Base-by-base conservation (phyloP, 2,888 invertebrate genomes). In the Amiota minor region DNA sequence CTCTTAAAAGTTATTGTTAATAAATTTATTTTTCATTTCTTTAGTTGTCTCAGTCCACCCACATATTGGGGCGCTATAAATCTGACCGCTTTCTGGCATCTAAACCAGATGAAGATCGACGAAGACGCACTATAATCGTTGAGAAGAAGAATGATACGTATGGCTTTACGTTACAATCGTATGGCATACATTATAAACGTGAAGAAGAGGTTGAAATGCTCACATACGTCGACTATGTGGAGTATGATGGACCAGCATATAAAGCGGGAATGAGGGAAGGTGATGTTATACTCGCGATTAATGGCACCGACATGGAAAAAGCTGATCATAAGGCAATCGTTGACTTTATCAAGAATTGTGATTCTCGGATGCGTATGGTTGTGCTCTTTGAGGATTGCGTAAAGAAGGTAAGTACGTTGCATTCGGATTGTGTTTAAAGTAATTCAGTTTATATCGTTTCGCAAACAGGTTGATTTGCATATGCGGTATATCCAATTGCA, bases 341-440 rank as follows among this genome's bases (percentile, higher is more conserved):
- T n/a, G 93, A 93, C 83, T 96, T 96, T 86, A 98, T 98, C 80
- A 96, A 96, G 90, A 93, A 93, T 87, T 96, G 97, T 91, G 96
- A 96, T 87, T 92, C 95, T 23, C 92, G 96, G 78, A 96, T 98
- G 95, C 92, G 98, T 71, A 96, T 98, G 95, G 98, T 98, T 45
- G 98, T 98, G 14, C 93, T 98, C 53, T 98, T 98, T 88, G 98
- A 98, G 91, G 97, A 98, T 89, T 97, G 98, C 86, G 97, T 98
- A 1, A 92, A 96, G 75, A 98, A 98, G 92, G 96, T 96, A 86
- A 81, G 80, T 68, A 10, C 11, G 45, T 16, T 10, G 14, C 53
- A 50, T 10, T 23, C 45, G 8, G 16, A 12, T 50, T 53, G 10
- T 20, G 49, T 16, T n/a, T 45, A 20, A 11, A 12, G 6, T 56